These are phyloP conservation scores for Chymomyza caudatula DNA, from an alignment of 2,888 invertebrate genomes.

Conservation along the genomic window DNA sequence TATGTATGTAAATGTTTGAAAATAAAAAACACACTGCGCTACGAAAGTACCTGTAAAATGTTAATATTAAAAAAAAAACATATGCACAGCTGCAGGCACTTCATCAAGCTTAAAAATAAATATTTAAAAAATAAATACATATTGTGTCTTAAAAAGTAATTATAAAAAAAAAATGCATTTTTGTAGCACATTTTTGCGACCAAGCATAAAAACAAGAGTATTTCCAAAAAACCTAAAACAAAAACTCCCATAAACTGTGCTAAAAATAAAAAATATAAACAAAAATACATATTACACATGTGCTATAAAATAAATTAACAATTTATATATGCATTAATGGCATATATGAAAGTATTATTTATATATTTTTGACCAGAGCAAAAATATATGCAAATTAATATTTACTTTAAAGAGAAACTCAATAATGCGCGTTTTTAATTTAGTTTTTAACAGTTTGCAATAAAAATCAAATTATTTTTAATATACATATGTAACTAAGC, in stretches of 20 bases:
- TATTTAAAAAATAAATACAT: slow-evolving; percentile 30
- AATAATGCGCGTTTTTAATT: background rate
- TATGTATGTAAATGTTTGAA: slow-evolving; percentile 24
- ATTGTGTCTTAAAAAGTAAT: slow-evolving; percentile 29
- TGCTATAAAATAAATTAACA: slow-evolving; percentile 21
- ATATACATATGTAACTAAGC: background rate
- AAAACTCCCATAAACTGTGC: slow-evolving; percentile 66
- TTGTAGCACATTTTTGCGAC: background rate
- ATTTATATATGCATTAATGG: slow-evolving; percentile 23
- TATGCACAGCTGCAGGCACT: background rate
- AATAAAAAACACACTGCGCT: slow-evolving; percentile 60
- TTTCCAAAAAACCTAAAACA: slow-evolving; percentile 29
- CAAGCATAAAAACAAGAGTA: slow-evolving; percentile 16
- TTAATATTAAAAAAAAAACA: slow-evolving; percentile 7
- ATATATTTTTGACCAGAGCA: slow-evolving; percentile 77
- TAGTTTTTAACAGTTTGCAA: background rate
- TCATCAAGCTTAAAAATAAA: background rate
- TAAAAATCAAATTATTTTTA: background rate
- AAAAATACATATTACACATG: slow-evolving; percentile 9
- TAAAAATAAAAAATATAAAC: slow-evolving; percentile 37
- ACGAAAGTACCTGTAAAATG: slow-evolving; percentile 71
- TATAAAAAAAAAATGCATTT: slow-evolving; percentile 15
- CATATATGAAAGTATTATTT: slow-evolving; percentile 69
- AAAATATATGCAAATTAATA: slow-evolving; percentile 74
- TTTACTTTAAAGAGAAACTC: slow-evolving; percentile 29